phyloP scores from a whole-genome alignment of 1,140 invertebrate genomes.

The Zaprionus ornatus region DNA sequence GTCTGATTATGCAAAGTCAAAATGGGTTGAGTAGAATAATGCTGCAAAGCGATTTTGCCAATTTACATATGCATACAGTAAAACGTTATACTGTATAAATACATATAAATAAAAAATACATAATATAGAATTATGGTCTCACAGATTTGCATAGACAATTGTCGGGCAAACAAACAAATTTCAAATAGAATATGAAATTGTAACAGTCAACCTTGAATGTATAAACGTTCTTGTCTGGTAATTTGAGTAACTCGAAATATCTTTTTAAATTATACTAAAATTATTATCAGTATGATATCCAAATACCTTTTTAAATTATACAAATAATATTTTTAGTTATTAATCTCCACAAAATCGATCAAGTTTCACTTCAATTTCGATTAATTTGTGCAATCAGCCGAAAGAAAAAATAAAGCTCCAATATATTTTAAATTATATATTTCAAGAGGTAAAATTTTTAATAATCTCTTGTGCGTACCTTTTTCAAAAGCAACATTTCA shows the following conservation, averaged over 20 bases:
- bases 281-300: too few relatives aligned
- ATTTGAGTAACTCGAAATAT: too few relatives aligned
- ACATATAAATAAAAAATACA: not conserved
- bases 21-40: slow-evolving; percentile 48
- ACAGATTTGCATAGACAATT: slow-evolving; percentile 17
- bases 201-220: not conserved
- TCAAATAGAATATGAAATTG: not conserved
- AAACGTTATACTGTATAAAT: not conserved
- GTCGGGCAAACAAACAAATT: slow-evolving; percentile 3
- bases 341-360: too few relatives aligned
- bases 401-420: too few relatives aligned
- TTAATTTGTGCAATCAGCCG: too few relatives aligned
- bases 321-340: too few relatives aligned
- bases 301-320: too few relatives aligned
- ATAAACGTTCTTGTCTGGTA: not conserved
- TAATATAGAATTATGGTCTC: slow-evolving; percentile 5
- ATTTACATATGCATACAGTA: slow-evolving; percentile 52
- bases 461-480: not conserved
- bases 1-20: slow-evolving; percentile 63
- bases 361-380: too few relatives aligned
- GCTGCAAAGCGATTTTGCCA: slow-evolving; percentile 38
- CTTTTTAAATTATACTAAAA: too few relatives aligned
- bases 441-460: not conserved
- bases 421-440: not conserved
- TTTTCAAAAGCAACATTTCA: not conserved